Evolutionary conservation across 2,888 invertebrate species (phyloP), one percentile per base, ranked within the genome.

Genomic region (Tricholauxania praeusta): DNA sequence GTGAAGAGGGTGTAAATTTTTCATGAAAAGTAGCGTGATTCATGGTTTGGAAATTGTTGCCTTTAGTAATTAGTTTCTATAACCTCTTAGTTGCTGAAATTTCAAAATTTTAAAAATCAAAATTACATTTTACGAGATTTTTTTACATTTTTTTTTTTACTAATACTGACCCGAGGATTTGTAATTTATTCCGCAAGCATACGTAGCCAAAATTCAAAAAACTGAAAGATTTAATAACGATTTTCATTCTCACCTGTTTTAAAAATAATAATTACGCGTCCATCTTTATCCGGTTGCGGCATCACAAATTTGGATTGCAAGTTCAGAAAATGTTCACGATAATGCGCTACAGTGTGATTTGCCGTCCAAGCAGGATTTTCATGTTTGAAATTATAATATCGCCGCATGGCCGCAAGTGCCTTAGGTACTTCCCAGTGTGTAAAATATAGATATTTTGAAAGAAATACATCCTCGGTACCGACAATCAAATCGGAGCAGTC

Each of bases 351-450:
- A 12, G 83, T 74, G 74, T 84, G 84, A 39, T 78, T 79, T 10
- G 84, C 83, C 72, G 84, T 69, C 86, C 85, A 86, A 1, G 74
- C 78, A 0, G 85, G 85, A 78, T 86, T 78, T 22, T 79, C 78
- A 0, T 75, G 72, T 74, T 86, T 85, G 17, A 85, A 86, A 32
- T 84, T 83, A 59, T 85, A 86, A 72, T 85, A 86, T 19, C 78
- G 78, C 17, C 80, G 79, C 59, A 85, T 80, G 2, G 80, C 79
- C 12, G 80, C 80, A 68, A 75, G 84, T 19, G 86, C 84, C 47
- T 75, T 77, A 3, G 77, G 74, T 1, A 84, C 82, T 59, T 85
- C 79, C 85, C 85, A 85, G n/a, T 77, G 76, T 15, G 79, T 69
- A 65, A 75, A 80, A 66, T 79, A 66, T 4, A 85, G 77, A 57